These are phyloP conservation scores for Symphodus melops DNA, from an alignment of 2,113 vertebrate genomes.

Conservation along the genomic window DNA sequence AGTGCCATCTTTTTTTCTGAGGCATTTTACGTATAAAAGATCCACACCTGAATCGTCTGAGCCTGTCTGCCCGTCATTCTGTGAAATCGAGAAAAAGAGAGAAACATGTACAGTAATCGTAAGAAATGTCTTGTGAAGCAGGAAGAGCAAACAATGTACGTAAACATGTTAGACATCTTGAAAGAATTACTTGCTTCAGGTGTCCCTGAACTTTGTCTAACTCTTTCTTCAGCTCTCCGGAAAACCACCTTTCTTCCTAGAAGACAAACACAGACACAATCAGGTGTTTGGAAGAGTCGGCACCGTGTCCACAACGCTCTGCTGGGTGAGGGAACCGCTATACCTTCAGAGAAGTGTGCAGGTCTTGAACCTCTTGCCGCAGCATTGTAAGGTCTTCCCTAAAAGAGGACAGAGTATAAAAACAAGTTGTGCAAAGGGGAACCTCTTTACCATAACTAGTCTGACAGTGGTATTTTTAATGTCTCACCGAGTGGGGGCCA, in stretches of 20 bases:
- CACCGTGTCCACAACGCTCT: background rate
- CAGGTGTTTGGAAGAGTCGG: background rate
- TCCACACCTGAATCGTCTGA: constrained; percentile 87
- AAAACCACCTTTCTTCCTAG: constrained; percentile 98
- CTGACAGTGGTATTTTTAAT: background rate
- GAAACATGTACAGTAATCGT: constrained; percentile 42
- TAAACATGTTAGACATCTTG: constrained; percentile 82
- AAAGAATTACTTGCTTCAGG: constrained; percentile 97
- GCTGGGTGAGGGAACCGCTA: background rate
- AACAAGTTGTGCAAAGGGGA: background rate
- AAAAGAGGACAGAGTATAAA: constrained; percentile 25
- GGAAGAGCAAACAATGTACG: no score
- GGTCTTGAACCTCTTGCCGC: constrained; percentile 94
- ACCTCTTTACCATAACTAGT: background rate
- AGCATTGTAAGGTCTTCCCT: constrained; percentile 93
- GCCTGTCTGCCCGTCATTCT: constrained; percentile 86
- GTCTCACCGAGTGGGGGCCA: constrained; percentile 88
- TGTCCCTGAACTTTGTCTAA: constrained; percentile 98
- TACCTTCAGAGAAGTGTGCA: constrained; percentile 96
- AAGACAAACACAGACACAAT: constrained; percentile 25
- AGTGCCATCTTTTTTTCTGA: background rate
- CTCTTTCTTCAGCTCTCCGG: constrained; percentile 98
- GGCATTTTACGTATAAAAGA: background rate
- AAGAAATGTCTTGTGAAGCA: background rate
- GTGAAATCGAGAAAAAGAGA: constrained; percentile 78